Conservation (phyloP, 2,888 invertebrate species). For the Quadroppia sp. region DNA sequence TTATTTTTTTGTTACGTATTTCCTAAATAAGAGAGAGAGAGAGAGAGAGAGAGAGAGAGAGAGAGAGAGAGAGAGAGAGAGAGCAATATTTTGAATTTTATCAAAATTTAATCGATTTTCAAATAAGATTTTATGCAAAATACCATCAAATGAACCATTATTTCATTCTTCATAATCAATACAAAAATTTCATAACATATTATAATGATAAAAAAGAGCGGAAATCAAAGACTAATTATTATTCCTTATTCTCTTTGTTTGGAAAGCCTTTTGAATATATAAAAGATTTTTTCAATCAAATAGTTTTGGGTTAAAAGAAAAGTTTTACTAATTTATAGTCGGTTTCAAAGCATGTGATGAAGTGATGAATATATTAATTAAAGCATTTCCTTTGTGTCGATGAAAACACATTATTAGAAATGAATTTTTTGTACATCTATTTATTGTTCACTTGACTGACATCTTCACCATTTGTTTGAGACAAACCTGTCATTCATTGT, state of each 20-base stretch:
- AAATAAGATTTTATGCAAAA: not conserved
- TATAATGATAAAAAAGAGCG: not conserved
- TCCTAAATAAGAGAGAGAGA: constrained; percentile 18
- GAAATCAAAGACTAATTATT: constrained; percentile 16
- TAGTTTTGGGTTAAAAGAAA: not conserved
- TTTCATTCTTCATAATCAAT: not conserved
- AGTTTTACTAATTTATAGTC: constrained; percentile 8
- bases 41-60: constrained; percentile 28
- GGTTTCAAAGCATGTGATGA: not conserved
- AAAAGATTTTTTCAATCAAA: not conserved
- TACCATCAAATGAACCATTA: not conserved
- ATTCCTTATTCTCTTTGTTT: not conserved
- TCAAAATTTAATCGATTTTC: constrained; percentile 17
- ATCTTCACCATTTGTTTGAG: constrained; percentile 29
- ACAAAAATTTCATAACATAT: no score
- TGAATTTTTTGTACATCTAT: not conserved
- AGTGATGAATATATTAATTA: constrained; percentile 36
- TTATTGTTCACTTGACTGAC: constrained; percentile 10
- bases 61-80: constrained; percentile 25
- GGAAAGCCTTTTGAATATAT: not conserved
- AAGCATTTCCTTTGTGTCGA: constrained; percentile 1
- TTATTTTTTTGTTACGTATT: no score
- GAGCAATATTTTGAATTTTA: not conserved
- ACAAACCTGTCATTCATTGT: constrained; percentile 33
- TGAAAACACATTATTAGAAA: not conserved